Evolutionary conservation across 2,797 vertebrate species (phyloP).

Genomic region (Danionella dracula): DNA sequence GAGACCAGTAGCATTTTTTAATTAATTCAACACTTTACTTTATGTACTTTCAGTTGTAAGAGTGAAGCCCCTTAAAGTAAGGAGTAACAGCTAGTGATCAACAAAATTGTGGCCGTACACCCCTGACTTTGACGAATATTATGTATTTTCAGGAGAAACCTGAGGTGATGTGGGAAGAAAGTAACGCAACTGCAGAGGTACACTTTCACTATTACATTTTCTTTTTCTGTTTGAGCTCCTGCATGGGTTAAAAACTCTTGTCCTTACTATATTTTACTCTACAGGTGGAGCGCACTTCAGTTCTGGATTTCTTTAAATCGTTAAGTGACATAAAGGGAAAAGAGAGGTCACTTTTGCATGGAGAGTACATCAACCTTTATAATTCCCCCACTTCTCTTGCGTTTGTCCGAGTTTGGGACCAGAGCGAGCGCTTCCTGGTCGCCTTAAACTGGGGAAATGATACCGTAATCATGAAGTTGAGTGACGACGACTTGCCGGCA

Average conservation of each 20-base stretch:
- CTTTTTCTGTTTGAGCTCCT: not conserved
- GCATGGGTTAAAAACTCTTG: not conserved
- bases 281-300: conserved; percentile 31
- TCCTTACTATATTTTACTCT: not conserved
- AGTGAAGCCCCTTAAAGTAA: too few relatives aligned
- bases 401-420: conserved; percentile 84
- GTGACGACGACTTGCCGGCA: conserved; percentile 52
- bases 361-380: conserved; percentile 64
- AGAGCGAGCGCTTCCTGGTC: conserved; percentile 77
- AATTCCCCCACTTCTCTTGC: conserved; percentile 50
- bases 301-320: conserved; percentile 65
- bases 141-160: conserved; percentile 38
- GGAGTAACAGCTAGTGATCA: too few relatives aligned
- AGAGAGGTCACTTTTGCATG: conserved; percentile 80
- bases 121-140: too few relatives aligned
- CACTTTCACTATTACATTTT: not conserved
- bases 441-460: conserved; percentile 70
- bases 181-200: conserved; percentile 58
- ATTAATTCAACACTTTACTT: too few relatives aligned
- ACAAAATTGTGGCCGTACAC: too few relatives aligned
- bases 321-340: conserved; percentile 79
- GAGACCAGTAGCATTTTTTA: too few relatives aligned
- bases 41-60: too few relatives aligned
- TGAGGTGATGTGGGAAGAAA: conserved; percentile 58
- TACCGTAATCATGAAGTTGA: conserved; percentile 16